Evolutionary conservation across 2,888 invertebrate species (phyloP), one percentile per base, ranked within the genome.

Genomic region (Heteromurus nitidus): DNA sequence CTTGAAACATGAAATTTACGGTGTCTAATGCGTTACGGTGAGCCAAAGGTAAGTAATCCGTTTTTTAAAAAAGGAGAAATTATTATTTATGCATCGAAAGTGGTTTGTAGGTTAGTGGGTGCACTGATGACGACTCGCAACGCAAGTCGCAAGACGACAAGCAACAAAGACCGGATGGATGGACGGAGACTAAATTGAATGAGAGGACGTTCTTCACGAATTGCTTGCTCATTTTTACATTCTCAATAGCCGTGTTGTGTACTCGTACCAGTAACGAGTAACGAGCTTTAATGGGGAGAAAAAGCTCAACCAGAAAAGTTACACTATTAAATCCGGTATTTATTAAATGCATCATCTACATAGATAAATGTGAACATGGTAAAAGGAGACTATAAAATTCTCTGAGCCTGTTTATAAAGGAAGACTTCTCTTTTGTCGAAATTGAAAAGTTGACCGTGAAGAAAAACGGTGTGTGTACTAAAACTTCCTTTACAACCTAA

Each of bases 101-200:
- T 80, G 72, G 80, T 80, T 73, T 80, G 80, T 80, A 80, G 80
- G 80, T 80, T 72, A 80, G 80, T 80, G 80, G 80, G 80, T 73
- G 80, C 80, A 80, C 60, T 55, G 28, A 67, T 47, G 65, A 47
- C 30, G 55, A 67, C 55, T n/a, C n/a, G 47, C 28, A 42, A 28
- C 58, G 13, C 18, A 50, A 18, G 53, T 18, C 20, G 24, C 26
- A 30, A 22, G 47, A 68, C 22, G 42, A 77, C 22, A n/a, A 62
- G 64, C 20, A 31, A 26, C 60, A 68, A 60, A n/a, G 20, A 58
- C 28, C 55, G 24, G 60, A 68, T 53, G 58, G 47, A 67, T 26
- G 44, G 47, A 68, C 30, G 58, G 58, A 75, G 74, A 36, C 36
- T 9, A 13, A 36, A 13, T 7, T 9, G 9, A 13, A 9, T 36